A percentile compares a stretch with the other conserved stretches of the same genome.
Evolutionary conservation across 2,797 vertebrate genomes (phyloP).

Genomic region (Emys orbicularis): DNA sequence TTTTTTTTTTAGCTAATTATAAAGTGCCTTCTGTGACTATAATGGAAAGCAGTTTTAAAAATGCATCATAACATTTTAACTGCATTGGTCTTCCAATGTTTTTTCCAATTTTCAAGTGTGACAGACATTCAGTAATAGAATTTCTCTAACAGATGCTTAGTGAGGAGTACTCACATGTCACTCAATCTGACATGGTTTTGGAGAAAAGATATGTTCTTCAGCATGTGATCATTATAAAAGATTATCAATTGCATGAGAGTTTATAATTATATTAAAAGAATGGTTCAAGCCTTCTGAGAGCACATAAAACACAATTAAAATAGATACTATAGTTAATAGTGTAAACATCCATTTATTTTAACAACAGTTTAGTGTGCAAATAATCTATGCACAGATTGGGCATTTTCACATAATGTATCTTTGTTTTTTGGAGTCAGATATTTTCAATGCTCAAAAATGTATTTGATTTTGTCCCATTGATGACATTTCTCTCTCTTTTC

Average conservation of each 20-base stretch:
- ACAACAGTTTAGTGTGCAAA: background rate
- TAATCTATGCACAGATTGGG: background rate
- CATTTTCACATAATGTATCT: background rate
- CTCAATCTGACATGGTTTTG: slow-evolving; percentile 41
- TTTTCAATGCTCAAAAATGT: background rate
- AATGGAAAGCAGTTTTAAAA: slow-evolving; percentile 24
- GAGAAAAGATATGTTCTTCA: background rate
- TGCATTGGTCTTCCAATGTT: slow-evolving; percentile 21
- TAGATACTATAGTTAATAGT: background rate
- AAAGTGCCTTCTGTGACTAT: slow-evolving; percentile 34
- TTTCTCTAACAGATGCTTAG: slow-evolving; percentile 44
- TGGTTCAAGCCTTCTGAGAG: background rate
- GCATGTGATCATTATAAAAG: slow-evolving; percentile 22
- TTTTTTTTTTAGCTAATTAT: no score
- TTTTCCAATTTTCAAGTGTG: slow-evolving; percentile 48
- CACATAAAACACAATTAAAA: background rate
- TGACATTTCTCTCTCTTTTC: background rate
- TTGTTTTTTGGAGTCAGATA: background rate
- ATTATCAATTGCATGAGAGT: slow-evolving; percentile 10
- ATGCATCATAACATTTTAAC: slow-evolving; percentile 29
- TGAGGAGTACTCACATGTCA: slow-evolving; percentile 32
- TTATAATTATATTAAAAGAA: slow-evolving; percentile 47
- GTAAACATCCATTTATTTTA: background rate
- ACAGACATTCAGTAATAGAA: slow-evolving; percentile 36
- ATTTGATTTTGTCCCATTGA: background rate